Evolutionary conservation across 2,113 vertebrate genomes (phyloP).

Genomic region (Mesocricetus auratus): DNA sequence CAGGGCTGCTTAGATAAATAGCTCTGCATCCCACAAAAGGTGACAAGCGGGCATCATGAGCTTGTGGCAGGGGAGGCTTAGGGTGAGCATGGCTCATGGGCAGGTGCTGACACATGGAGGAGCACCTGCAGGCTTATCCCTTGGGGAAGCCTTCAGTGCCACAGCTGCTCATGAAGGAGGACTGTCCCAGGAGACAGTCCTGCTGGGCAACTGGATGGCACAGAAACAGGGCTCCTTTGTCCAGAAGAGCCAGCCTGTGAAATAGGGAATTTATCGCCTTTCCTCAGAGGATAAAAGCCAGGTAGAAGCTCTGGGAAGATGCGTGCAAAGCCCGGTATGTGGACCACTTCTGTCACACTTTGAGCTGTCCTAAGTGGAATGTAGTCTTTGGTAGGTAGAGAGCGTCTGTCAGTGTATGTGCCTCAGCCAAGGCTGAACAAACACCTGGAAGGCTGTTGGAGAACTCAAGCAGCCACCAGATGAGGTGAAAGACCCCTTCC

Average conservation of each 20-base stretch:
- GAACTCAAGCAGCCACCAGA: not conserved
- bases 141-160: not conserved
- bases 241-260: not conserved
- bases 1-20: not conserved
- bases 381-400: not conserved
- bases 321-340: not conserved
- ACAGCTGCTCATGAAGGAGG: not conserved
- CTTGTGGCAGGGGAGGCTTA: not conserved
- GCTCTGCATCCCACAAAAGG: not conserved
- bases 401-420: not conserved
- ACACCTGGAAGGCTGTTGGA: not conserved
- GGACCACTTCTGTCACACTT: not conserved
- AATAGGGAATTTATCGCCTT: not conserved
- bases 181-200: not conserved
- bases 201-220: not conserved
- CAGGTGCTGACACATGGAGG: not conserved
- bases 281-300: not conserved
- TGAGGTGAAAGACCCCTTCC: constrained; percentile 31
- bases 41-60: too few species aligned
- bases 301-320: not conserved
- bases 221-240: not conserved
- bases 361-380: constrained; percentile 9
- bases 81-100: not conserved
- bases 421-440: not conserved
- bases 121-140: not conserved